Conservation (phyloP, 2,113 vertebrate genomes). For the Antigone vipio region DNA sequence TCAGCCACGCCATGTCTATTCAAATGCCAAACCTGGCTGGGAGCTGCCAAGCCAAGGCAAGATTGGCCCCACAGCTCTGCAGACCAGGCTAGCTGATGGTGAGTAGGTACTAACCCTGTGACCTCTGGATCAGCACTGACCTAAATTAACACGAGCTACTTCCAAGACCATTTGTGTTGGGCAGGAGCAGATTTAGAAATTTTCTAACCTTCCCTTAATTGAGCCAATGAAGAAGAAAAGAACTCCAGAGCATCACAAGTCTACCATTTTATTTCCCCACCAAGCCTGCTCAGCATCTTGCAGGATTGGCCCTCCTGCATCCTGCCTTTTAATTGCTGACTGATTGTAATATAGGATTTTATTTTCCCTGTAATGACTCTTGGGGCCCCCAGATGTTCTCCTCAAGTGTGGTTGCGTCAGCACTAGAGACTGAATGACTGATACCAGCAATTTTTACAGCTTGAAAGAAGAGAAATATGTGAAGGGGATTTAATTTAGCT, state of each 20-base stretch:
- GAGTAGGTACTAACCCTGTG: neutral
- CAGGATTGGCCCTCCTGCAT: constrained; percentile 43
- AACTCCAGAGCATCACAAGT: neutral
- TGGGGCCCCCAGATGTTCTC: constrained; percentile 64
- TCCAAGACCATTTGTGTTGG: neutral
- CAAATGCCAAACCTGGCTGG: neutral
- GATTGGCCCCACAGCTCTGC: neutral
- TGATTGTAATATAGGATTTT: constrained; percentile 62
- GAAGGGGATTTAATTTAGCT: constrained; percentile 67
- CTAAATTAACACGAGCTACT: neutral
- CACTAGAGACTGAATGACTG: constrained; percentile 61
- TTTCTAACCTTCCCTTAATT: neutral
- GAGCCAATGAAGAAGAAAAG: neutral
- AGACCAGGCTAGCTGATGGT: accelerated
- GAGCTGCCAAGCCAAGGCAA: neutral
- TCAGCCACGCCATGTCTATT: neutral
- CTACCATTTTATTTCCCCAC: constrained; percentile 27
- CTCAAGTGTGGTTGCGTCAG: constrained; percentile 61
- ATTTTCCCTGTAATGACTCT: constrained; percentile 60
- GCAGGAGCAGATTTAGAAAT: neutral
- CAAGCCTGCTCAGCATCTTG: constrained; percentile 47
- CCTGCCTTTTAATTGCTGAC: constrained; percentile 65
- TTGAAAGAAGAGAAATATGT: constrained; percentile 58
- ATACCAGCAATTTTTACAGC: constrained; percentile 67
- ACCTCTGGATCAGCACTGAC: neutral